These are phyloP conservation scores for Pseudococcus jackbeardsleyi DNA, from an alignment of 2,888 invertebrate genomes.

Conservation along the genomic window DNA sequence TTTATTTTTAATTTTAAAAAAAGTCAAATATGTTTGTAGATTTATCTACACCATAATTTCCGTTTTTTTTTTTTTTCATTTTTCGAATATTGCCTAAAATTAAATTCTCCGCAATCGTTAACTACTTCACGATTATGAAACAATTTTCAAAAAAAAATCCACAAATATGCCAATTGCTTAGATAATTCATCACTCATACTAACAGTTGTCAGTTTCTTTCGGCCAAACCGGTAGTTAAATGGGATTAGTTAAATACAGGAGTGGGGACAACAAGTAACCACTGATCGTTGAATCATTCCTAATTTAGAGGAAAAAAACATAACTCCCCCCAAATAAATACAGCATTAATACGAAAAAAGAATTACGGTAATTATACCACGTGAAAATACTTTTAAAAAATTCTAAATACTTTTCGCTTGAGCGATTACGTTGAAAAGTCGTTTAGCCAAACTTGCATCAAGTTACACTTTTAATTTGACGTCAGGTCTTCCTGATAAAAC, in stretches of 20 bases:
- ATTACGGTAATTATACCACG: background rate
- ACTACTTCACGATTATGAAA: background rate
- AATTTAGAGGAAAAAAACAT: background rate
- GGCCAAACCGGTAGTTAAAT: background rate
- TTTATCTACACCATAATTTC: background rate
- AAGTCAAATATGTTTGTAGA: background rate
- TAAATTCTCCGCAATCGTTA: background rate
- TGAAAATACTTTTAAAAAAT: background rate
- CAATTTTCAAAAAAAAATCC: background rate
- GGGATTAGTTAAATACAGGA: background rate
- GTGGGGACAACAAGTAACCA: background rate
- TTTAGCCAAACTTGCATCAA: background rate
- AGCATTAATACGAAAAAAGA: background rate
- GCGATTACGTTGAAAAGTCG: background rate
- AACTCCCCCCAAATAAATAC: background rate
- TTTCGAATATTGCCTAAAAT: background rate
- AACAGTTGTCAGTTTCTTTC: background rate
- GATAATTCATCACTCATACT: background rate
- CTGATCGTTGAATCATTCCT: background rate
- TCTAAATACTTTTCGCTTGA: background rate
- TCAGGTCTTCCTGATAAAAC: background rate
- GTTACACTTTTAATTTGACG: background rate
- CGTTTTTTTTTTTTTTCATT: background rate
- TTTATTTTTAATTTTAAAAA: background rate
- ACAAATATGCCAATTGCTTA: background rate